Conservation (phyloP, 2,797 vertebrate genomes). For the Platyrinchus mystaceus region DNA sequence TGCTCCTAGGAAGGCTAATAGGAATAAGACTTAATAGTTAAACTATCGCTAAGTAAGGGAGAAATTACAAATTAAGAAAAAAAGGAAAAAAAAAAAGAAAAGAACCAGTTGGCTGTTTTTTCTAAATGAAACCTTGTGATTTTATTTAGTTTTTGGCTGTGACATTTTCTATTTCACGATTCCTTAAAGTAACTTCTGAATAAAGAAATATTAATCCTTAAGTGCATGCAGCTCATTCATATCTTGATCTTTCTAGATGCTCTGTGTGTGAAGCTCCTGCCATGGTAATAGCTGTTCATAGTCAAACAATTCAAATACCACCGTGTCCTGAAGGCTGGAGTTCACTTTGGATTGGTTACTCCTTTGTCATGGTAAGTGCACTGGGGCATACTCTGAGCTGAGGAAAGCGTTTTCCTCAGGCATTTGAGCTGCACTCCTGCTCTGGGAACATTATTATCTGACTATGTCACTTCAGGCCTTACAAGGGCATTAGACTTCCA, state of each 20-base stretch:
- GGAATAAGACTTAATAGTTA: background rate
- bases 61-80: background rate
- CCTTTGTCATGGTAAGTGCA: conserved; percentile 95
- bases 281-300: conserved; percentile 96
- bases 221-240: background rate
- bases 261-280: conserved; percentile 95
- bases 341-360: conserved; percentile 95
- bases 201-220: background rate
- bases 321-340: conserved; percentile 87
- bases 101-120: background rate
- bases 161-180: background rate
- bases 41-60: background rate
- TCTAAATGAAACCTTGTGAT: background rate
- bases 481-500: background rate
- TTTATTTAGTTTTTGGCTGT: background rate
- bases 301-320: conserved; percentile 95
- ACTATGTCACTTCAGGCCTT: background rate
- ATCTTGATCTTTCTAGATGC: conserved; percentile 78
- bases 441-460: background rate
- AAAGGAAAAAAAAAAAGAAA: background rate
- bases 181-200: background rate
- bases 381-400: background rate
- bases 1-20: background rate
- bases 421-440: background rate
- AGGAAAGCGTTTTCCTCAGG: background rate